These are phyloP conservation scores for Limanda limanda DNA, from an alignment of 2,113 vertebrate genomes.

Conservation along the genomic window DNA sequence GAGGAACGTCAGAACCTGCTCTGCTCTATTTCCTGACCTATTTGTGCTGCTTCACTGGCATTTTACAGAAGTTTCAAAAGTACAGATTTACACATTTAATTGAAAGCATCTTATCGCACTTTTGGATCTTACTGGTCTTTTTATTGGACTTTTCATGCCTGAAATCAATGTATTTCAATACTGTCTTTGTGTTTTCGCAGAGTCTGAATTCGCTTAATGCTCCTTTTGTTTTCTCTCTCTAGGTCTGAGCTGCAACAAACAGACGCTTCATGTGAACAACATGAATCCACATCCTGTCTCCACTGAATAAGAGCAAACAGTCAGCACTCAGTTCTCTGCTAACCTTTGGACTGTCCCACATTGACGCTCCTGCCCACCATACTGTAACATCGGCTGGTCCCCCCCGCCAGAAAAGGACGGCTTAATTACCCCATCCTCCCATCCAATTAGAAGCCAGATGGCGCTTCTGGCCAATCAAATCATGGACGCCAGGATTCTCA, in stretches of 20 bases:
- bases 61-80: slow-evolving; percentile 54
- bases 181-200: slow-evolving; percentile 28
- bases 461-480: slow-evolving; percentile 96
- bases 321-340: slow-evolving; percentile 76
- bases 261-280: slow-evolving; percentile 50
- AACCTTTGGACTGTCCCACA: slow-evolving; percentile 89
- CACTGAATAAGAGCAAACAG: slow-evolving; percentile 60
- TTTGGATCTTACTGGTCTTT: slow-evolving; percentile 3
- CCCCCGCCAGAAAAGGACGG: slow-evolving; percentile 85
- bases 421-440: slow-evolving; percentile 86
- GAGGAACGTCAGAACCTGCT: slow-evolving; percentile 62
- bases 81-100: slow-evolving; percentile 42
- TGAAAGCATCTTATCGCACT: slow-evolving; percentile 32
- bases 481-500: slow-evolving; percentile 88
- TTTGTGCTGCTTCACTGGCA: slow-evolving; percentile 70
- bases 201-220: slow-evolving; percentile 27
- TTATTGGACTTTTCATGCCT: background rate
- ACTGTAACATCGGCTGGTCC: slow-evolving; percentile 85
- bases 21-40: slow-evolving; percentile 78
- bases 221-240: slow-evolving; percentile 58
- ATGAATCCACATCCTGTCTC: slow-evolving; percentile 73
- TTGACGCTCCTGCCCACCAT: slow-evolving; percentile 89
- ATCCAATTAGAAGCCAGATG: slow-evolving; percentile 96
- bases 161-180: background rate
- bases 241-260: slow-evolving; percentile 56